These are phyloP conservation scores for Pilophorus perplexus DNA, from an alignment of 2,888 invertebrate genomes.

Conservation along the genomic window DNA sequence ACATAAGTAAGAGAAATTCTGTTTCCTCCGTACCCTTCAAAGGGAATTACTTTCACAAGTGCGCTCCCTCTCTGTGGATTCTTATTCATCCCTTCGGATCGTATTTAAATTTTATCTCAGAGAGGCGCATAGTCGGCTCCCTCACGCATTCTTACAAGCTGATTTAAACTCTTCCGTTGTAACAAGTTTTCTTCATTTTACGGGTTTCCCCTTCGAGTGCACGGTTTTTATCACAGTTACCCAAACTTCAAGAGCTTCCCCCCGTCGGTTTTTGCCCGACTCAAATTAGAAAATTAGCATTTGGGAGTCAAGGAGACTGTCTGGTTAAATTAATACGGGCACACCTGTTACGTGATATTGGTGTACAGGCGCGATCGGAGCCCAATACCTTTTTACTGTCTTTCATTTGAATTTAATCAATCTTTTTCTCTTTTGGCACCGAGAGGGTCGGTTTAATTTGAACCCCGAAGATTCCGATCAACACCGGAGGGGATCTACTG, in stretches of 20 bases:
- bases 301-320: not conserved
- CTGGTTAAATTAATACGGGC: conserved; percentile 10
- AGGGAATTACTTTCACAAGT: not conserved
- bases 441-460: not conserved
- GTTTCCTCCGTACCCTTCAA: not conserved
- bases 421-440: not conserved
- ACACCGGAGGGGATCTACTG: too few species aligned
- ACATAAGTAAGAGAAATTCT: conserved; percentile 19
- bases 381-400: conserved; percentile 9
- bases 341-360: conserved; percentile 19
- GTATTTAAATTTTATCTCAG: conserved; percentile 18
- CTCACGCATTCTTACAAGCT: conserved; percentile 22
- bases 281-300: conserved; percentile 29
- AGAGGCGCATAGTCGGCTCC: not conserved
- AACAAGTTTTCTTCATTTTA: conserved; percentile 13
- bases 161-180: conserved; percentile 16
- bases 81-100: not conserved
- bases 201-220: not conserved
- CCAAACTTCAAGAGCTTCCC: conserved; percentile 6
- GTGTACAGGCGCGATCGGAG: conserved; percentile 13
- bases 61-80: not conserved
- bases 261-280: not conserved
- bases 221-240: conserved; percentile 23
- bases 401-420: conserved; percentile 27
- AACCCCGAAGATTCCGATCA: not conserved